A percentile compares a stretch with the other conserved stretches of the same genome.
Evolutionary conservation across 1,140 invertebrate species (phyloP).

Genomic region (Drosophila tristis): DNA sequence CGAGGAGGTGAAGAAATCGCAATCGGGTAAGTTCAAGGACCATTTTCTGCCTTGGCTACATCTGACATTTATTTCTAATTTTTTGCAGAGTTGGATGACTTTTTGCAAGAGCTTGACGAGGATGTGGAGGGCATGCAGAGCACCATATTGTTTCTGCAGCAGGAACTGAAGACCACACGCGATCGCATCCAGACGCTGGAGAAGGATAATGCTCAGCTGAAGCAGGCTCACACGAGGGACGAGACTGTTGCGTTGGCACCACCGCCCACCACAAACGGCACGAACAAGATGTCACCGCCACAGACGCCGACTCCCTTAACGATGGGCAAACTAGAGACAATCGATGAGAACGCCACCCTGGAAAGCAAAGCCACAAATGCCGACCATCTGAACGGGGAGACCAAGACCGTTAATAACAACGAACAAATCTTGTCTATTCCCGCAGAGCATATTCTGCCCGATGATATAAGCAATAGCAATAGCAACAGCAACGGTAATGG

Average conservation of each 20-base stretch:
- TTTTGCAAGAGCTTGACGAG: slow-evolving; percentile 97
- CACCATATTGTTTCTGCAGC: slow-evolving; percentile 96
- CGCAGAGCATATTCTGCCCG: slow-evolving; percentile 25
- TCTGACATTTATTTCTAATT: background rate
- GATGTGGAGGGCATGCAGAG: slow-evolving; percentile 99
- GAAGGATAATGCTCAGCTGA: slow-evolving; percentile 70
- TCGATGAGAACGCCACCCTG: slow-evolving; percentile 47
- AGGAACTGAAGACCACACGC: slow-evolving; percentile 92
- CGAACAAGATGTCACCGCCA: slow-evolving; percentile 17
- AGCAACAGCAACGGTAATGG: slow-evolving; percentile 39
- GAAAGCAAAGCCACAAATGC: slow-evolving; percentile 22
- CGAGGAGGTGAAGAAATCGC: slow-evolving; percentile 98
- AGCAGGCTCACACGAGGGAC: slow-evolving; percentile 37
- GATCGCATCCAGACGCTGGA: slow-evolving; percentile 85
- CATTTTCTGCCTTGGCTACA: background rate
- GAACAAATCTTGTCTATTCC: slow-evolving; percentile 28
- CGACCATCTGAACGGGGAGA: slow-evolving; percentile 60
- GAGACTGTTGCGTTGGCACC: slow-evolving; percentile 13
- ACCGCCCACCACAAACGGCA: slow-evolving; percentile 38
- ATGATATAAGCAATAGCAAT: slow-evolving; percentile 54
- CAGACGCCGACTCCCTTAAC: background rate
- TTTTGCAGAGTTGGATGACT: slow-evolving; percentile 94
- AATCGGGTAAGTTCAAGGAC: slow-evolving; percentile 89
- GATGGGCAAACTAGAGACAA: slow-evolving; percentile 60
- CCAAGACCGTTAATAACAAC: slow-evolving; percentile 38